phyloP scores from a whole-genome alignment of 35 echinoderm and acorn worm species.

The Stichopus chloronotus region DNA sequence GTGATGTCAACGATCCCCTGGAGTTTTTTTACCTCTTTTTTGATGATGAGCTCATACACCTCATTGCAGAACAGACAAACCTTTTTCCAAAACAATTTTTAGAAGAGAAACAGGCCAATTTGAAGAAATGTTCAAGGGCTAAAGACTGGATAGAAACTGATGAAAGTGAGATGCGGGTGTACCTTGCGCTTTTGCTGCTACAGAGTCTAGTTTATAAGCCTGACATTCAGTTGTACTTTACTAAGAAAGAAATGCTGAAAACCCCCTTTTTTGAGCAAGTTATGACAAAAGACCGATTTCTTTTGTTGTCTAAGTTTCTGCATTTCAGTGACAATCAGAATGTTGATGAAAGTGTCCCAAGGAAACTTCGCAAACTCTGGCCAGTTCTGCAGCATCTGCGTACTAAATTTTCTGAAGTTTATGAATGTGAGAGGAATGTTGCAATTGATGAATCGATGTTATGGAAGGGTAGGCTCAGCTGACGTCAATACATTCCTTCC shows the following conservation, averaged over 20 bases:
- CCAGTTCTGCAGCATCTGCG: background rate
- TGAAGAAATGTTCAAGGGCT: background rate
- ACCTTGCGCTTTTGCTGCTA: background rate
- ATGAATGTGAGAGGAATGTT: conserved; percentile 13
- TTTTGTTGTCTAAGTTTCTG: conserved; percentile 25
- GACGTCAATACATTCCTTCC: background rate
- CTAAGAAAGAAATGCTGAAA: background rate
- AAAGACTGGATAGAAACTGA: background rate
- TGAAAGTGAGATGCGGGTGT: conserved; percentile 32
- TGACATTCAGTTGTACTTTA: conserved; percentile 31
- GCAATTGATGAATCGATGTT: conserved; percentile 47
- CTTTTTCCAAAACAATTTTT: conserved; percentile 6
- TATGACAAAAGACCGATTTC: conserved; percentile 14
- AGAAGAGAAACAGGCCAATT: conserved; percentile 5
- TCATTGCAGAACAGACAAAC: conserved; percentile 30
- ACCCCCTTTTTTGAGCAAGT: background rate
- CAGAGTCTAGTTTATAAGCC: conserved; percentile 7
- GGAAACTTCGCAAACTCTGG: background rate
- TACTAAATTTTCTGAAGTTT: background rate
- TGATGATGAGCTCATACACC: conserved; percentile 2
- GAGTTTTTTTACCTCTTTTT: no score
- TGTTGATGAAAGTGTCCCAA: background rate
- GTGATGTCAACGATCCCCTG: no score
- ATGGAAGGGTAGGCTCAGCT: conserved; percentile 44
- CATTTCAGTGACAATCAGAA: conserved; percentile 40